Evolutionary conservation across 1,140 invertebrate genomes (phyloP), one percentile per base, ranked within the genome.

Genomic region (Adoxophyes honmai): DNA sequence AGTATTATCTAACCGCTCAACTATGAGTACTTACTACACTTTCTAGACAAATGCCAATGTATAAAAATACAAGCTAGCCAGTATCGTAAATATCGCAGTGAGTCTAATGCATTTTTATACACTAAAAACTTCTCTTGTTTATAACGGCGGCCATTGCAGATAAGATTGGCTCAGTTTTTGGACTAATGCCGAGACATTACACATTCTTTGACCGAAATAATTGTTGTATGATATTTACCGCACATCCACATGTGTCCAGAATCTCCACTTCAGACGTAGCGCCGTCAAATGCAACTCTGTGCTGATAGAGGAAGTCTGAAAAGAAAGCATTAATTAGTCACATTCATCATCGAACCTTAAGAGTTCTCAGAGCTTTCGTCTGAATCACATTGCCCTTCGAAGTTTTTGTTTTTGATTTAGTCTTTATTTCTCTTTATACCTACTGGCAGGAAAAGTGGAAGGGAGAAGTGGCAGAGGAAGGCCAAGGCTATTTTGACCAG

Each of bases 271-370:
- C 94, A 34, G 94, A 95, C 18, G 91, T 92, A 48, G 92, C 92
- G 63, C 93, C 94, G 74, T 95, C 94, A 73, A 95, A 94, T 37
- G 92, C 93, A 15, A 95, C 92, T 57, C 91, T 93, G 72, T 95
- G 94, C 68, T 93, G 91, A 81, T 95, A 95, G 13, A 94, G 89
- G 68, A 95, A 93, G 91, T 95, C 94, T 94, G 91, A 62, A 93
- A 94, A 62, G 67, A 69, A 68, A 9, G 34, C 37, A 34, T 44
- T 28, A 3, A 6, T 28, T 28, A 28, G 21, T 28, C 21, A n/a
- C n/a, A 28, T 28, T 28, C 6, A 6, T 3, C 21, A 28, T n/a
- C n/a, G n/a, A n/a, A 28, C 6, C 21, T 6, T 28, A 28, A 28
- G 21, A 28, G 2, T 28, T 28, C 21, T 6, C 21, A 28, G 21